Percentiles rank a stretch among this genome's conserved stretches.
Conservation (phyloP, 2,113 vertebrate genomes). For the Cynoglossus semilaevis region DNA sequence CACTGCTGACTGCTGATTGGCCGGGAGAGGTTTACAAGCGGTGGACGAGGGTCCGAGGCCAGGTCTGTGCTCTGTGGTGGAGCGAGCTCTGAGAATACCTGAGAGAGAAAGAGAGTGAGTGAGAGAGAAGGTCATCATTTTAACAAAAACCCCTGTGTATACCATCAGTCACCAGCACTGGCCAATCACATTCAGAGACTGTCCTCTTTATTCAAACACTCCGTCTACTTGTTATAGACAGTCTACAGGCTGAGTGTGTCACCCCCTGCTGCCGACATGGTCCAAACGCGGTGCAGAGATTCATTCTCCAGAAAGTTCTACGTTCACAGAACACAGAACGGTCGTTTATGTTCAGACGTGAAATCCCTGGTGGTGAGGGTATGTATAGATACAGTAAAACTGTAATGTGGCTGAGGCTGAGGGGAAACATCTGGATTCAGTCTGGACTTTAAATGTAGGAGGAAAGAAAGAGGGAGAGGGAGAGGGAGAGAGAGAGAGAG, state of each 20-base stretch:
- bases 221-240: too few relatives aligned
- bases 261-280: too few relatives aligned
- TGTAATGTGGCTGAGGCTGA: conserved; percentile 7
- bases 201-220: too few relatives aligned
- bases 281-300: too few relatives aligned
- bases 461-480: too few relatives aligned
- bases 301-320: too few relatives aligned
- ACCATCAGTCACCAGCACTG: too few relatives aligned
- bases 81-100: conserved; percentile 57
- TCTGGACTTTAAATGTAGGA: conserved; percentile 16
- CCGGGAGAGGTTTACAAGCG: conserved; percentile 24
- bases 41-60: not conserved
- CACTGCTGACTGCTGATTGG: conserved; percentile 37
- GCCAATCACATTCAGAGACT: too few relatives aligned
- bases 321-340: too few relatives aligned
- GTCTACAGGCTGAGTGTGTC: too few relatives aligned
- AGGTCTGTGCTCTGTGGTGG: conserved; percentile 18
- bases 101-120: conserved; percentile 5
- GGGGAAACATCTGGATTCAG: conserved; percentile 63
- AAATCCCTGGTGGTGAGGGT: conserved; percentile 18
- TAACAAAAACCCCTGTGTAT: too few relatives aligned
- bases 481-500: conserved; percentile 2
- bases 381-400: conserved; percentile 17
- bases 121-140: conserved; percentile 5
- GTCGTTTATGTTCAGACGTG: too few relatives aligned